Conservation (phyloP, 2,113 vertebrate species). For the Lonchura striata region DNA sequence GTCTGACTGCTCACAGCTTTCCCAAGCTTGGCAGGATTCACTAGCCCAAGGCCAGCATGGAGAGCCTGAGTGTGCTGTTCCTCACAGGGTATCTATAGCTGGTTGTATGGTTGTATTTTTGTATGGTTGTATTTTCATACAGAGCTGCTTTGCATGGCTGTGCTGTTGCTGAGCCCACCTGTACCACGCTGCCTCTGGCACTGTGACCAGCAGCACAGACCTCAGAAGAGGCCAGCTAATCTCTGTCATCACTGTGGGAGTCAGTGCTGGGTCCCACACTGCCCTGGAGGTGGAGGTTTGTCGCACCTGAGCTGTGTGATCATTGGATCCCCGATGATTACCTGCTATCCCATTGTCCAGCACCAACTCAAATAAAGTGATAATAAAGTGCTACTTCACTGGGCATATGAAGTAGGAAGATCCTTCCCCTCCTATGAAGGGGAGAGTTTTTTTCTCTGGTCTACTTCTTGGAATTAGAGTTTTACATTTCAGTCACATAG, state of each 20-base stretch:
- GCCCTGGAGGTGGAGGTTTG: neutral
- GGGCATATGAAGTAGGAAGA: neutral
- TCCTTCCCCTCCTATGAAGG: neutral
- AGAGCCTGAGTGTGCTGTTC: neutral
- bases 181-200: accelerated
- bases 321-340: neutral
- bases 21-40: neutral
- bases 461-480: neutral
- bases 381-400: neutral
- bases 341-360: neutral
- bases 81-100: neutral
- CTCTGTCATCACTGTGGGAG: neutral
- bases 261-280: accelerated
- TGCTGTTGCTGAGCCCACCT: neutral
- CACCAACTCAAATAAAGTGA: neutral
- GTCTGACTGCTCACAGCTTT: neutral
- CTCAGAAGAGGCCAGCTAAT: neutral
- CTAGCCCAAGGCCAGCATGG: neutral
- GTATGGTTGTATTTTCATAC: neutral
- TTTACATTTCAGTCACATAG: neutral
- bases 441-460: neutral
- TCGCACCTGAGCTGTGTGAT: neutral
- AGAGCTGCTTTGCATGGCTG: neutral
- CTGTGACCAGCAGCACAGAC: neutral
- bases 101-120: too few relatives aligned